Evolutionary conservation across 2,888 invertebrate genomes (phyloP), one percentile per base, ranked within the genome.

Genomic region (Sinohyriopsis cumingii): DNA sequence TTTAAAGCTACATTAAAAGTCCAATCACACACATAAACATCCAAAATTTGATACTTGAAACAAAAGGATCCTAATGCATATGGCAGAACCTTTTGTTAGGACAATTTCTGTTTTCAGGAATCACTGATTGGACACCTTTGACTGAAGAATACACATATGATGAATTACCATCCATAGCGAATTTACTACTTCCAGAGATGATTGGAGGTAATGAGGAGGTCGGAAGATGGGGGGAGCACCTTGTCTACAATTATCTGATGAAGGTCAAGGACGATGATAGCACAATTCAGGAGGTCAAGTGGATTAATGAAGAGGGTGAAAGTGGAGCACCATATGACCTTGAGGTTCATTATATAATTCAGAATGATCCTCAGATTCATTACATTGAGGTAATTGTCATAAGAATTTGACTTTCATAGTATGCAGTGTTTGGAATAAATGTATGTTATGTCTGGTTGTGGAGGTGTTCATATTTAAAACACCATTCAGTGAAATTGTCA

Each of bases 311-410:
- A 25, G 71, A 73, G 0, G 67, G 68, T 1, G 86, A 88, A 61
- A 76, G 79, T 0, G 86, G 84, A 7, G 62, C 72, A 12, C 88
- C 89, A 0, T 89, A 83, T 68, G 89, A 89, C 71, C 85, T 88
- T 72, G 82, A 85, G 56, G 77, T 88, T 1, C 67, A 76, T 18
- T 75, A 74, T 55, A 71, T 68, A 20, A 74, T 78, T 59, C 76
- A 78, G 24, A 67, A 69, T 22, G 73, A 73, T 9, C 65, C 63
- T 5, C 69, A 71, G 33, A 67, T 60, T 22, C 73, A 78, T 55
- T 82, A 73, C 55, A 75, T 79, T 28, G 79, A 82, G 75, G 33
- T 33, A 33, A 33, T 33, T 33, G 33, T 33, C 33, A 33, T 7
- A 0, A 33, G 33, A 33, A 33, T 33, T 5, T 33, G 33, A 33